Conservation (phyloP, 2,113 vertebrate genomes). For the Hyperopisus bebe region DNA sequence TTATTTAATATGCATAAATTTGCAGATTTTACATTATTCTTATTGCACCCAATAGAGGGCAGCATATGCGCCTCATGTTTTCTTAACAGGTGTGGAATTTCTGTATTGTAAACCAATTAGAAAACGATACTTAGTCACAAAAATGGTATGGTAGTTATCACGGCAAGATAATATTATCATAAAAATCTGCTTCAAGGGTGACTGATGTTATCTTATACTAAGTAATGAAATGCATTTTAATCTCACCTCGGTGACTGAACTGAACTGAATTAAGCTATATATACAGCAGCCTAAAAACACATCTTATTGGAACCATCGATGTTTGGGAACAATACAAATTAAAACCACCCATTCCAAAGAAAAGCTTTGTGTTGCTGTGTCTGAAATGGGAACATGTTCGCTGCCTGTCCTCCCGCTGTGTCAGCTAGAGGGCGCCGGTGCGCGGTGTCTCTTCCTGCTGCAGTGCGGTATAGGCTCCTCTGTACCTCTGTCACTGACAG, state of each 20-base stretch:
- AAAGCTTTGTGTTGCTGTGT: constrained; percentile 31
- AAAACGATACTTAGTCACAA: background rate
- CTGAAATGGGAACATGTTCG: constrained; percentile 37
- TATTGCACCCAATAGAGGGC: background rate
- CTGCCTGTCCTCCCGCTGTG: constrained; percentile 39
- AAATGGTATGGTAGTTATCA: background rate
- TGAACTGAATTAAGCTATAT: background rate
- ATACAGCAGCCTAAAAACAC: background rate
- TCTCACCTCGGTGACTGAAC: background rate
- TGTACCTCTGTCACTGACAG: background rate
- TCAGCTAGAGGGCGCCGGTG: constrained; percentile 19
- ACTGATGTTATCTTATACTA: background rate
- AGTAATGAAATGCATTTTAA: background rate
- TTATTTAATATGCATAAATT: background rate
- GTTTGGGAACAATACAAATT: constrained; percentile 10
- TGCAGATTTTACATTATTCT: background rate
- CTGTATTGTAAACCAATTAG: background rate
- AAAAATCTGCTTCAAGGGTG: background rate
- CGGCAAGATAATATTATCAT: background rate
- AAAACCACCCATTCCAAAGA: constrained; percentile 21
- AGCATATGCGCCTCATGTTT: background rate
- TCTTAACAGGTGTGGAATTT: background rate
- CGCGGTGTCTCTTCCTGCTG: constrained; percentile 6
- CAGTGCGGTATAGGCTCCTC: constrained; percentile 1
- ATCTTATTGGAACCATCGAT: background rate